Evolutionary conservation across 2,797 vertebrate genomes (phyloP).

Genomic region (Semaprochilodus insignis): DNA sequence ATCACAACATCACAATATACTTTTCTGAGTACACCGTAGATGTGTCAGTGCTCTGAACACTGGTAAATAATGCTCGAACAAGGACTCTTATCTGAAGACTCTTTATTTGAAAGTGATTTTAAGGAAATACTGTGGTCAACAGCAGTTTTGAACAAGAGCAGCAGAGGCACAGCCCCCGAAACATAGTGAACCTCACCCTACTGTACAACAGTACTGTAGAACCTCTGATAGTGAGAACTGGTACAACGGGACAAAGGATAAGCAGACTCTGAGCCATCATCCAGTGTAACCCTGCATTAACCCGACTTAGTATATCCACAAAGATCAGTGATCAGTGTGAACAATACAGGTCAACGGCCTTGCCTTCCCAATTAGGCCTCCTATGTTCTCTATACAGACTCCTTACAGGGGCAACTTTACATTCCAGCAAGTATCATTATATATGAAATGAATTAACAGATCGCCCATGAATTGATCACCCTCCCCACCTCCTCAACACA

Average conservation of each 20-base stretch:
- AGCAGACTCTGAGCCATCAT: neutral
- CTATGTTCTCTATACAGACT: conserved; percentile 6
- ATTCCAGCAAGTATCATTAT: neutral
- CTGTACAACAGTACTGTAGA: neutral
- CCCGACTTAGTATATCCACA: neutral
- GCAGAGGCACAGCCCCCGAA: conserved; percentile 5
- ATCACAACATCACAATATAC: too few relatives aligned
- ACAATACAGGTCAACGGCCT: neutral
- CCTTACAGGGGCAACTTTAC: neutral
- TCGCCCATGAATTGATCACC: neutral
- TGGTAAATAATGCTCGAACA: neutral
- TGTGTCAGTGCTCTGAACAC: too few relatives aligned
- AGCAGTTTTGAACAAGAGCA: neutral
- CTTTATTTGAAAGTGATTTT: conserved; percentile 3
- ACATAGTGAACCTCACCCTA: neutral
- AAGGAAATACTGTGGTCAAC: conserved; percentile 6
- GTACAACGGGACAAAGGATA: neutral
- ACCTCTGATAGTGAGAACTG: neutral
- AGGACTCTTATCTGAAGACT: neutral
- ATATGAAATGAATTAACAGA: neutral
- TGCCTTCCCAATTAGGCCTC: neutral
- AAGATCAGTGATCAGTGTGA: neutral
- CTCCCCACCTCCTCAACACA: neutral
- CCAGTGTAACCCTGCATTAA: too few relatives aligned
- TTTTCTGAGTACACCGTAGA: too few relatives aligned